Percentiles rank a stretch among this genome's conserved stretches.
These are phyloP conservation scores for Lacerta agilis DNA, from an alignment of 2,797 vertebrate species.

Conservation along the genomic window DNA sequence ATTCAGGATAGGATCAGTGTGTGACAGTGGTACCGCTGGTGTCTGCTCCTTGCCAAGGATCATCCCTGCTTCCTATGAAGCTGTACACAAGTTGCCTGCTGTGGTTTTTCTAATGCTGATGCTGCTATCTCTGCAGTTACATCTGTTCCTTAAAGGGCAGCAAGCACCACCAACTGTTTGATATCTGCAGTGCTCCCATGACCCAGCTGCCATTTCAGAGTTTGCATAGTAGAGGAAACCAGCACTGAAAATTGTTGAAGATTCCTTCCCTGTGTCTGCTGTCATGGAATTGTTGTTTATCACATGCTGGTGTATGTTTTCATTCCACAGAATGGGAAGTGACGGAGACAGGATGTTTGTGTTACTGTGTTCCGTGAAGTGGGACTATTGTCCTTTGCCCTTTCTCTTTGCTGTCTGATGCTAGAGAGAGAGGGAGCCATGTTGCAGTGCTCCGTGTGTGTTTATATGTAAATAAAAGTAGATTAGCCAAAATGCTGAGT, in stretches of 20 bases:
- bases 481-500: too few species aligned
- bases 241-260: not conserved
- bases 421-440: too few species aligned
- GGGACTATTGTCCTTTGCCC: too few species aligned
- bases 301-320: too few species aligned
- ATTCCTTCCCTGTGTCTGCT: too few species aligned
- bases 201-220: not conserved
- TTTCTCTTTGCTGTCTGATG: too few species aligned
- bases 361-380: too few species aligned
- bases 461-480: too few species aligned
- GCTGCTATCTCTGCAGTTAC: slow-evolving; percentile 23
- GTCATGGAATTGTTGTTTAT: too few species aligned
- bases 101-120: not conserved
- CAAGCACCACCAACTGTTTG: not conserved
- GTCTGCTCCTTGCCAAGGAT: slow-evolving; percentile 49
- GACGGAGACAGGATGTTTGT: too few species aligned
- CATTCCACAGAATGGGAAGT: too few species aligned
- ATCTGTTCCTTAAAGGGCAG: slow-evolving; percentile 19
- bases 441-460: too few species aligned
- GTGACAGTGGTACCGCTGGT: slow-evolving; percentile 46
- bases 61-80: slow-evolving; percentile 47
- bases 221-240: not conserved
- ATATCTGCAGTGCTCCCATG: not conserved
- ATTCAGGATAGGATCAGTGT: slow-evolving; percentile 63
- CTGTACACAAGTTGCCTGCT: slow-evolving; percentile 42